Evolutionary conservation across 37 sponge, comb jelly and placozoan genomes (phyloP), one percentile per base, ranked within the genome.

Genomic region (Beroe ovata): DNA sequence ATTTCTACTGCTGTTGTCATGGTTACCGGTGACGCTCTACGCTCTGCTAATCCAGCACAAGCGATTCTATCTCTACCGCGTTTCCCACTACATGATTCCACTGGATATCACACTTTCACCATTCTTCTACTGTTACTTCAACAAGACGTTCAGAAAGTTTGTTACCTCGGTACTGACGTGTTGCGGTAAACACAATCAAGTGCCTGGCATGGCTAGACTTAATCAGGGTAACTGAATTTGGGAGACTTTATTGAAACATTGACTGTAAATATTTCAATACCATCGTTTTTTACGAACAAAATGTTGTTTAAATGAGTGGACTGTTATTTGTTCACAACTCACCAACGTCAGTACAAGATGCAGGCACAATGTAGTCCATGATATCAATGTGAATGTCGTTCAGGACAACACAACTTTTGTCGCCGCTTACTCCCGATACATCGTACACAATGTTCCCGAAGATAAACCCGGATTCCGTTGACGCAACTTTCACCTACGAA

Each of bases 381-480:
- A 99, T 95, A 90, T 99, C 99, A 77, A 99, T 96, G 77, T 96
- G 99, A 58, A 99, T 95, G 66, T 99, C 96, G 77, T 95, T 99
- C 23, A 99, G 92, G 18, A 99, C 95, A 8, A 99, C 99, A 93
- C 95, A 95, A 91, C 94, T 99, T 34, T 95, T 92, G 88, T 99
- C 99, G 8, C 93, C 84, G 1, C 94, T 92, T 0, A 93, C 92
- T 0, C 99, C 96, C 60, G 93, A 91, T 28, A 99, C 95, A 91
- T 99, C 99, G 60, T 99, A 99, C 66, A 99, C 97, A 59, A 99
- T 99, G 60, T 99, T 99, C 42, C 99, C 99, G 89, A 99, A 99
- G 28, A 99, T 99, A 63, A 99, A 93, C 72, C 96, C 99, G 91
- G 96, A 96, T 89, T 99, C 99, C 30, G 99, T 99, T 37, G 96